A percentile compares a stretch with the other conserved stretches of the same genome.
Conservation (phyloP, 2,888 invertebrate species). For the Alentia gelatinosa region DNA sequence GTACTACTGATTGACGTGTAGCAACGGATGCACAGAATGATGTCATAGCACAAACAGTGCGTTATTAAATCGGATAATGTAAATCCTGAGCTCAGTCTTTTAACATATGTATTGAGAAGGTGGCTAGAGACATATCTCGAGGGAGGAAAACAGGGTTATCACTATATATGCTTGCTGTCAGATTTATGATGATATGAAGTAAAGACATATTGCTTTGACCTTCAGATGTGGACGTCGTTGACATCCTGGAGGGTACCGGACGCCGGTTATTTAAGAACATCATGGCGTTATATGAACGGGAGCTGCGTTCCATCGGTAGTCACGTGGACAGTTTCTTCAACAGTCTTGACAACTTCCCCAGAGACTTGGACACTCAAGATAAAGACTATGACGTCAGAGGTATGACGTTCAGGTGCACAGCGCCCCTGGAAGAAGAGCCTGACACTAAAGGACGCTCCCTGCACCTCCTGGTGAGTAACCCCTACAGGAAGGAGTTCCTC, state of each 20-base stretch:
- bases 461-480: neutral
- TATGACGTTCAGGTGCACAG: neutral
- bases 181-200: too few relatives aligned
- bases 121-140: too few relatives aligned
- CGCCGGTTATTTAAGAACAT: neutral
- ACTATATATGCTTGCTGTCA: too few relatives aligned
- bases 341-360: slow-evolving; percentile 24
- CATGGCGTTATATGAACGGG: neutral
- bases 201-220: too few relatives aligned
- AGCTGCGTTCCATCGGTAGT: slow-evolving; percentile 44
- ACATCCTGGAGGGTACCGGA: slow-evolving; percentile 15
- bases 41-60: too few relatives aligned
- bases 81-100: too few relatives aligned
- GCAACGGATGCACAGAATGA: too few relatives aligned
- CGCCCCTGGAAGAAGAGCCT: neutral
- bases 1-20: too few relatives aligned
- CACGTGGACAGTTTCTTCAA: slow-evolving; percentile 52
- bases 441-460: neutral
- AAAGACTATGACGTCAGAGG: neutral
- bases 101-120: too few relatives aligned
- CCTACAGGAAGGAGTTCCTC: neutral
- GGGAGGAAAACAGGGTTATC: too few relatives aligned
- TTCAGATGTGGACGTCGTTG: neutral
- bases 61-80: too few relatives aligned
- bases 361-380: neutral